phyloP scores from a whole-genome alignment of 2,113 vertebrate species.

The Phainopepla nitens region DNA sequence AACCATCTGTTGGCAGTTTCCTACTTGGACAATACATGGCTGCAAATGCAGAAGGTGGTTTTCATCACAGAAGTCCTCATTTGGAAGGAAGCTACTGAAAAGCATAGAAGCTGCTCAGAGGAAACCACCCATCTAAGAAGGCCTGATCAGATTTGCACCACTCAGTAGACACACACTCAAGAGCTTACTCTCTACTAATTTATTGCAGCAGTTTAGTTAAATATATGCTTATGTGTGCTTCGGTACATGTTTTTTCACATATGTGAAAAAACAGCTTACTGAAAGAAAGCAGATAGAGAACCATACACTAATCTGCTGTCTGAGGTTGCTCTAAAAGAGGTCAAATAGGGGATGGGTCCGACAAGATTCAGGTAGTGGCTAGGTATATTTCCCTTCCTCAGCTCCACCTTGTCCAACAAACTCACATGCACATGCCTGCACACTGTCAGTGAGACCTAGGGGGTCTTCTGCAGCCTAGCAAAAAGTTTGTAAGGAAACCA shows the following conservation, averaged over 20 bases:
- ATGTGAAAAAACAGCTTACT: background rate
- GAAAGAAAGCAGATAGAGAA: background rate
- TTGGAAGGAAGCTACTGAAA: conserved; percentile 12
- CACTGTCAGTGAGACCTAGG: background rate
- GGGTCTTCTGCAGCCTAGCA: background rate
- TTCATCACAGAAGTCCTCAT: background rate
- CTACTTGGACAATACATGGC: background rate
- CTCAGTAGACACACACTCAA: background rate
- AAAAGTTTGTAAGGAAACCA: background rate
- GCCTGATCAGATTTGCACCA: background rate
- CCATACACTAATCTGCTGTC: background rate
- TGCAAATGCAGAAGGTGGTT: conserved; percentile 7
- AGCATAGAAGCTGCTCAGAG: background rate
- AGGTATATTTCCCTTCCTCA: background rate
- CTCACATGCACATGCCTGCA: too few species aligned
- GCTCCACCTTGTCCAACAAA: background rate
- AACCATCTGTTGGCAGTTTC: conserved; percentile 27
- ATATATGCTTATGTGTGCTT: background rate
- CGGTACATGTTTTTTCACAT: fast-evolving
- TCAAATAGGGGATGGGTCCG: background rate
- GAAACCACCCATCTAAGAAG: background rate
- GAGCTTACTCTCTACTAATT: background rate
- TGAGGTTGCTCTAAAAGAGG: background rate
- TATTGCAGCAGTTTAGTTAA: background rate
- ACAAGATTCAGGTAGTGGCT: background rate